Percentiles rank a stretch among this genome's conserved stretches.
Evolutionary conservation across 1,140 invertebrate genomes (phyloP).

Genomic region (Oppia nitens): DNA sequence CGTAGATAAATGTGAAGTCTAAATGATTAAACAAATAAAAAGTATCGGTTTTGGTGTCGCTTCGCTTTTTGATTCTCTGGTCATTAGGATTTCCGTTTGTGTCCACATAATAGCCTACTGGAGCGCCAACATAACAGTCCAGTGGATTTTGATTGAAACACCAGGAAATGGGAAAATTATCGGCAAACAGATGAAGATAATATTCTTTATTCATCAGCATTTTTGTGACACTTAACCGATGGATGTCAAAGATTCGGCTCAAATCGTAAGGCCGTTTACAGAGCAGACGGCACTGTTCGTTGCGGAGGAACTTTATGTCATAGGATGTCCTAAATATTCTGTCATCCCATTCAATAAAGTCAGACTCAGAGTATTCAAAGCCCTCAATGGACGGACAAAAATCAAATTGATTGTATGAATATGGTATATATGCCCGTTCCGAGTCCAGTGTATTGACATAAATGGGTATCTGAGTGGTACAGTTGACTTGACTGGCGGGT

Average conservation of each 20-base stretch:
- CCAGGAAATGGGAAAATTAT: conserved; percentile 2
- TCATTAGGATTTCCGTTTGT: not conserved
- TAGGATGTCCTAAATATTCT: not conserved
- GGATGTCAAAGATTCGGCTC: not conserved
- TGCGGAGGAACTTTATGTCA: conserved; percentile 2
- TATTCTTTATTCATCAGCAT: not conserved
- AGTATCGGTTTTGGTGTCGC: not conserved
- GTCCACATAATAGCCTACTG: conserved; percentile 1
- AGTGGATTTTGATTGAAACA: not conserved
- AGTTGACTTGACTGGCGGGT: not conserved
- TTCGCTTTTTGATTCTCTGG: not conserved
- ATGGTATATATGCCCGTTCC: not conserved
- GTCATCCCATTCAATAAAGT: conserved; percentile 2
- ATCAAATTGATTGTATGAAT: conserved; percentile 1
- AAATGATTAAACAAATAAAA: conserved; percentile 4
- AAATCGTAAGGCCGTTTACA: not conserved
- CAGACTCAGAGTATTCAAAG: not conserved
- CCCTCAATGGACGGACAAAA: conserved; percentile 1
- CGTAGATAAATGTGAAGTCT: conserved; percentile 4
- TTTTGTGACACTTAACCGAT: not conserved
- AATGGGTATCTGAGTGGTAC: not conserved
- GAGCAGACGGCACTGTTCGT: not conserved
- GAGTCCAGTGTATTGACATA: conserved; percentile 7
- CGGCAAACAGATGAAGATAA: conserved; percentile 2
- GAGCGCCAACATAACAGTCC: conserved; percentile 2